Conservation (phyloP, 2,797 vertebrate genomes). For the Eulemur coronatus region DNA sequence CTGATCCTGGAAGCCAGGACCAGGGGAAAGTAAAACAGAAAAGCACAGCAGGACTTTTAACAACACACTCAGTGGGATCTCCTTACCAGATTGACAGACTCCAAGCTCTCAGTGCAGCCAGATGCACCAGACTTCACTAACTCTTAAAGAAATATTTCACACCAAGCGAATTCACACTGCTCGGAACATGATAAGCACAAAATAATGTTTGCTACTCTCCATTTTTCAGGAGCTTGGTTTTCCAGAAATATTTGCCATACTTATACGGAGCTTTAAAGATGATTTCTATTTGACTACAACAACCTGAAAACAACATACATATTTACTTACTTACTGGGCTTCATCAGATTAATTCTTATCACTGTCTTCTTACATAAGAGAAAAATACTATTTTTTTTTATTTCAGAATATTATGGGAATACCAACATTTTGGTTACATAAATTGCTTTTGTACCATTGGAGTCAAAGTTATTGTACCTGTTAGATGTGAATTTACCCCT, state of each 20-base stretch:
- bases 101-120: background rate
- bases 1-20: background rate
- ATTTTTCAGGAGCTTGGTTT: background rate
- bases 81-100: background rate
- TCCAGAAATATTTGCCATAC: background rate
- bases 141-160: background rate
- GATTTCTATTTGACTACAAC: background rate
- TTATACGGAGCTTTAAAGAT: background rate
- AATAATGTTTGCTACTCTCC: background rate
- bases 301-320: background rate
- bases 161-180: background rate
- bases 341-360: background rate
- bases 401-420: too few relatives aligned
- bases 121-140: background rate
- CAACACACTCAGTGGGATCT: background rate
- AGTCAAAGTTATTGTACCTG: too few relatives aligned
- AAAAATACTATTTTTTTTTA: background rate
- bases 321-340: background rate
- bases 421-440: too few relatives aligned
- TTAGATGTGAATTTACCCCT: too few relatives aligned
- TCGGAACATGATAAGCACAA: background rate
- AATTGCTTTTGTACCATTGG: too few relatives aligned
- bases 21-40: background rate
- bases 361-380: background rate
- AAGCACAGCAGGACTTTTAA: background rate